Conservation (phyloP, 2,888 invertebrate genomes). For the Tachina grossa region DNA sequence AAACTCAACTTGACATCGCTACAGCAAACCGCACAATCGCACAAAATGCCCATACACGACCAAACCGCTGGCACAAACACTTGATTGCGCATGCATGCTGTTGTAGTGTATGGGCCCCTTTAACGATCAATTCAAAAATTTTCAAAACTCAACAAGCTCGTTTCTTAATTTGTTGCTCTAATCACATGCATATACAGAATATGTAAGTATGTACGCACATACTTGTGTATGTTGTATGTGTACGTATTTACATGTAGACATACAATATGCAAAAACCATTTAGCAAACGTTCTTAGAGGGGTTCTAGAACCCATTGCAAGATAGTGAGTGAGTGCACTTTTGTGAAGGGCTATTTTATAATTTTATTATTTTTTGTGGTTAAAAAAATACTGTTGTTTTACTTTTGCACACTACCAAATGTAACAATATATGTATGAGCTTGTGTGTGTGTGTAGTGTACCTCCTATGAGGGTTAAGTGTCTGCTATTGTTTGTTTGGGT, state of each 20-base stretch:
- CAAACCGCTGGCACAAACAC: too few relatives aligned
- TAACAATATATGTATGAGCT: neutral
- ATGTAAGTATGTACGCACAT: neutral
- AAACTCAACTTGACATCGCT: too few relatives aligned
- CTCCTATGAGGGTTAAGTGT: constrained; percentile 29
- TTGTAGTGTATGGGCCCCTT: too few relatives aligned
- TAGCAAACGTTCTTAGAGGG: neutral
- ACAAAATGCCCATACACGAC: too few relatives aligned
- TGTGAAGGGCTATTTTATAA: constrained; percentile 22
- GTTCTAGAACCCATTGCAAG: constrained; percentile 20
- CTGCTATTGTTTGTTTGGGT: constrained; percentile 53
- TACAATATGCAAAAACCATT: neutral
- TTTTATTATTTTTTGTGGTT: constrained; percentile 18
- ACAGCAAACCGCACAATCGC: too few relatives aligned
- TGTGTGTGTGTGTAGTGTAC: neutral
- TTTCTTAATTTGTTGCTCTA: neutral
- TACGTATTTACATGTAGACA: neutral
- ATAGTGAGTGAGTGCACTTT: neutral
- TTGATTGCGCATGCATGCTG: too few relatives aligned
- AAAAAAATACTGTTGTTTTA: constrained; percentile 26
- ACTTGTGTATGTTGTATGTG: neutral
- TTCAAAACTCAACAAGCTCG: neutral
- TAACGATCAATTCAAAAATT: neutral
- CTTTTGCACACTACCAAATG: constrained; percentile 2
- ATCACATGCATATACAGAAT: neutral